Evolutionary conservation across 2,113 vertebrate species (phyloP).

Genomic region (Stigmatopora nigra): DNA sequence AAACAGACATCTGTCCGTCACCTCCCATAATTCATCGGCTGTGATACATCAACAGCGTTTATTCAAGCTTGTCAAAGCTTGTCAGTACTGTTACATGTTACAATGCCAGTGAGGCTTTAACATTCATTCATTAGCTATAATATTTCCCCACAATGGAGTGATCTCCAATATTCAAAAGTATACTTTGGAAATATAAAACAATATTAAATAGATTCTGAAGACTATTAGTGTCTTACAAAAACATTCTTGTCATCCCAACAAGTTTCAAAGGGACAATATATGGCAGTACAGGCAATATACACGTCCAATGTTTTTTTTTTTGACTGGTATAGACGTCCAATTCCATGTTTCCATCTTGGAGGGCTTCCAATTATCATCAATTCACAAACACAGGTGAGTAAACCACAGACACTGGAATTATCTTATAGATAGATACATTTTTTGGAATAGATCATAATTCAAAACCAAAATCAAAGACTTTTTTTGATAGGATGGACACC

Average conservation of each 20-base stretch:
- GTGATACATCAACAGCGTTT: conserved; percentile 28
- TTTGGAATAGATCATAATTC: conserved; percentile 4
- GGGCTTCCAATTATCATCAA: too few species aligned
- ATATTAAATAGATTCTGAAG: neutral
- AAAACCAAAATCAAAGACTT: conserved; percentile 24
- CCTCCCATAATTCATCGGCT: conserved; percentile 58
- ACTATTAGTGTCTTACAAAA: too few species aligned
- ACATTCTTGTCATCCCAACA: too few species aligned
- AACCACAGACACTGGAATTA: too few species aligned
- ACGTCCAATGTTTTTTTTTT: too few species aligned
- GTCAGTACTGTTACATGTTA: neutral
- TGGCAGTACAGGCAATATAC: too few species aligned
- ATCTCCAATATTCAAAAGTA: neutral
- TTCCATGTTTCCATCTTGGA: too few species aligned
- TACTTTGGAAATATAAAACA: neutral
- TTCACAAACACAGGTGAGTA: too few species aligned
- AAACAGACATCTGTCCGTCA: conserved; percentile 62
- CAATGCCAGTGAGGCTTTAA: neutral
- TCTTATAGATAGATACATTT: too few species aligned
- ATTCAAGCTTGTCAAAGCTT: conserved; percentile 2
- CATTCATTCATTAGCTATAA: neutral
- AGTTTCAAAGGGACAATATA: too few species aligned
- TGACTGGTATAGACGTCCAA: too few species aligned
- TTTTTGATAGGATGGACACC: conserved; percentile 14
- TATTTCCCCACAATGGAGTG: neutral